Evolutionary conservation across 2,888 invertebrate species (phyloP).

Genomic region (Cylloceria caligata): DNA sequence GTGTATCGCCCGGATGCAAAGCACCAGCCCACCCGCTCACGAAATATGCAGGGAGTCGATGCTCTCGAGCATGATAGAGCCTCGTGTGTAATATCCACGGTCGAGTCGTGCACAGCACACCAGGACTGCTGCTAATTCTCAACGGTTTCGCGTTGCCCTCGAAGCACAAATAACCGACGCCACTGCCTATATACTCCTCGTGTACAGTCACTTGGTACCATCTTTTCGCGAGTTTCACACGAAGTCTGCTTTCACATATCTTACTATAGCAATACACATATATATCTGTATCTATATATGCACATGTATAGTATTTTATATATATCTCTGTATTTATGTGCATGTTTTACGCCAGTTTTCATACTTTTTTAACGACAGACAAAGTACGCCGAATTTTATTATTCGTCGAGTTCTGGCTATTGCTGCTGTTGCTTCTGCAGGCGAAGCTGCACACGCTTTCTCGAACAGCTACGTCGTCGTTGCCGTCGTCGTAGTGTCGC

Average conservation of each 20-base stretch:
- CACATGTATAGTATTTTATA: conserved; percentile 3
- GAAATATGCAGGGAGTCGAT: conserved; percentile 61
- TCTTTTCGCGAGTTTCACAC: conserved; percentile 70
- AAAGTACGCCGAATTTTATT: conserved; percentile 65
- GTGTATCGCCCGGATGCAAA: conserved; percentile 61
- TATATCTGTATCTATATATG: conserved; percentile 25
- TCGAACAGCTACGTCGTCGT: conserved; percentile 54
- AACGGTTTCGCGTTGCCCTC: conserved; percentile 71
- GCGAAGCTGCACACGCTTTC: conserved; percentile 53
- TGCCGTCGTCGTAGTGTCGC: conserved; percentile 69
- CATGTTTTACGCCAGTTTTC: conserved; percentile 47
- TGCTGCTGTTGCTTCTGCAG: conserved; percentile 25
- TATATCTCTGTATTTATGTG: conserved; percentile 3
- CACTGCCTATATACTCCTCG: conserved; percentile 53
- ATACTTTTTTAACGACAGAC: conserved; percentile 61
- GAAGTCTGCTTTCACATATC: conserved; percentile 69
- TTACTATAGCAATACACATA: conserved; percentile 21
- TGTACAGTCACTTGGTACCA: conserved; percentile 60
- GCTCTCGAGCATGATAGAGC: conserved; percentile 64
- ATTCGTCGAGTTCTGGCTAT: conserved; percentile 63
- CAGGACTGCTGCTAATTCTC: conserved; percentile 71
- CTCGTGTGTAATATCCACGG: conserved; percentile 31
- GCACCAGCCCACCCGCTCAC: conserved; percentile 46
- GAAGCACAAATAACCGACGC: conserved; percentile 72
- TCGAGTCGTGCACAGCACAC: conserved; percentile 30